phyloP scores from a whole-genome alignment of 2,888 invertebrate species.

The Dryocosmus kuriphilus region DNA sequence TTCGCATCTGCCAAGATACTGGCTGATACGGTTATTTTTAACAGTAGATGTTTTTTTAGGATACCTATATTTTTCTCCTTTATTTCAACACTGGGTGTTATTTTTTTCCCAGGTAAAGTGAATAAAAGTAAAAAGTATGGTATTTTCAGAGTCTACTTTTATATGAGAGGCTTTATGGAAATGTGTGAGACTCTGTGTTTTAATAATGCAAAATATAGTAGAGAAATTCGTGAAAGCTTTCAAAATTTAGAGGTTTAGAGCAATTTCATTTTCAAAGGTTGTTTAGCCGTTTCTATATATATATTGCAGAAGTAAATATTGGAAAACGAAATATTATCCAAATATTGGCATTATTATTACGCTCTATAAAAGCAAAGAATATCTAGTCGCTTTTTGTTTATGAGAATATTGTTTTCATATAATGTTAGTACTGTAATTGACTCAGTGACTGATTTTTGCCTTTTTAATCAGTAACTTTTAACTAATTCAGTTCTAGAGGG shows the following conservation, averaged over 20 bases:
- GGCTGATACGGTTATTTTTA: background rate
- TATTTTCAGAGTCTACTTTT: background rate
- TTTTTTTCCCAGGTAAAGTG: background rate
- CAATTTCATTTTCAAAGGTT: background rate
- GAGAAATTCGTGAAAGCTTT: background rate
- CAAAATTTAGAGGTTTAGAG: background rate
- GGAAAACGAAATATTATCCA: background rate
- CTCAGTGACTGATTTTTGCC: too few relatives aligned
- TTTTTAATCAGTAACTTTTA: too few relatives aligned
- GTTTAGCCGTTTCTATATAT: background rate
- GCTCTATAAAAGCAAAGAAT: too few relatives aligned
- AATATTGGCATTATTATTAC: background rate
- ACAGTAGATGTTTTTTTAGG: background rate
- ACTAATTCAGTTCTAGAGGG: too few relatives aligned
- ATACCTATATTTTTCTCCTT: slow-evolving; percentile 13
- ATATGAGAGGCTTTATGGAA: background rate
- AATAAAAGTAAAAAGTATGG: background rate
- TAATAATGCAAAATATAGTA: background rate
- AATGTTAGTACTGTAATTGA: too few relatives aligned
- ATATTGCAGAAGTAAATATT: background rate
- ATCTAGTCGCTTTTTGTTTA: too few relatives aligned
- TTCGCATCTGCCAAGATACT: background rate
- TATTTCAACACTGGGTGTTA: background rate
- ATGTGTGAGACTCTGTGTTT: background rate
- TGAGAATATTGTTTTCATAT: too few relatives aligned